phyloP scores from a whole-genome alignment of 2,888 invertebrate genomes.

The Epirrhoe alternata region DNA sequence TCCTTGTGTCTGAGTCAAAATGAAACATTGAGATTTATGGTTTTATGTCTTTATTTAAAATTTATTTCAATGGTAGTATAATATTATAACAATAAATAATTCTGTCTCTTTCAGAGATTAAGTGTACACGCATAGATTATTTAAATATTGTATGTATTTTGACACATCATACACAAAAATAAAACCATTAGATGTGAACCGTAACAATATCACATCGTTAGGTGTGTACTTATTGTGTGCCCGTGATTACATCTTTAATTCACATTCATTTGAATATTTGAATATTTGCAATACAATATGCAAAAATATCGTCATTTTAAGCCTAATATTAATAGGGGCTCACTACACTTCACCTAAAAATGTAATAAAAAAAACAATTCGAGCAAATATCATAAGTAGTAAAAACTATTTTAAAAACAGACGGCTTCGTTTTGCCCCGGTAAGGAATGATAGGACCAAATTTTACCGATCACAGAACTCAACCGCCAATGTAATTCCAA shows the following conservation, averaged over 20 bases:
- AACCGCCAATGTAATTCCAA: slow-evolving; percentile 54
- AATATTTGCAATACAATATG: slow-evolving; percentile 42
- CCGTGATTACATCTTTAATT: slow-evolving; percentile 66
- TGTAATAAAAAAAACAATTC: slow-evolving; percentile 43
- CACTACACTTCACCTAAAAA: slow-evolving; percentile 44
- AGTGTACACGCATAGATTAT: slow-evolving; percentile 65
- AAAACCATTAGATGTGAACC: slow-evolving; percentile 75
- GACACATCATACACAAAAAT: slow-evolving; percentile 79
- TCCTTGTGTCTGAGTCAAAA: slow-evolving; percentile 19
- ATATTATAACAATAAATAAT: slow-evolving; percentile 79
- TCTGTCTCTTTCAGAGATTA: slow-evolving; percentile 76
- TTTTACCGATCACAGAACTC: slow-evolving; percentile 83
- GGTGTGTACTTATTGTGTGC: slow-evolving; percentile 77
- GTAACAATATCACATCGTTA: slow-evolving; percentile 82
- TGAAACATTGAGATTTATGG: slow-evolving; percentile 44
- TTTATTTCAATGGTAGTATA: slow-evolving; percentile 76
- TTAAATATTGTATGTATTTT: slow-evolving; percentile 60
- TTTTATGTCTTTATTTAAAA: slow-evolving; percentile 81
- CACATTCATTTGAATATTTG: slow-evolving; percentile 43
- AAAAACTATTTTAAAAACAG: slow-evolving; percentile 60
- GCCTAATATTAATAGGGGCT: slow-evolving; percentile 39
- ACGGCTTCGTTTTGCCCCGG: slow-evolving; percentile 73
- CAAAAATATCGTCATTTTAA: slow-evolving; percentile 44
- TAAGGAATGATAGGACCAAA: slow-evolving; percentile 88
- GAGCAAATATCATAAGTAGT: slow-evolving; percentile 49